Evolutionary conservation across 2,113 vertebrate species (phyloP), one percentile per base, ranked within the genome.

Genomic region (Phaetusa simplex): DNA sequence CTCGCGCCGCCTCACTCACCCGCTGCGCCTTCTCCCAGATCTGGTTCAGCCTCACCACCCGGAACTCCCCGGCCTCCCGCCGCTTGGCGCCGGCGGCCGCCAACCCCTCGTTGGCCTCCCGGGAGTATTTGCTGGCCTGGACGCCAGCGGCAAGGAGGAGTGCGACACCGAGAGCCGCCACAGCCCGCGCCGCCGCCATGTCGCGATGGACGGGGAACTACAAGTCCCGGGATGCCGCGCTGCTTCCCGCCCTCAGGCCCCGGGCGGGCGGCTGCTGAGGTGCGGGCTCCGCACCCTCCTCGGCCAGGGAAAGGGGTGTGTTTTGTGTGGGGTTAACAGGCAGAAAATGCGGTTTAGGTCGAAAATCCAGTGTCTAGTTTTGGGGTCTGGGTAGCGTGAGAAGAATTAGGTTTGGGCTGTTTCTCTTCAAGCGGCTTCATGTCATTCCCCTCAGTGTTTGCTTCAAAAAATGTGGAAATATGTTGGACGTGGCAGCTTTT

Each of bases 11-110:
- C 27, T 8, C 78, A 91, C 99, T 97, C 97, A 99, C 99, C 98
- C 99, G 89, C 93, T 98, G 97, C 11, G 99, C 99, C 96, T 99
- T 99, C 97, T 99, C 99, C 99, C 99, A 99, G 49, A 99, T 94
- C 97, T 99, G 99, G 97, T 99, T 99, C 72, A 99, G 97, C 96
- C 98, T 99, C 59, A 99, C 98, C 81, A 99, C 98, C 38, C 99
- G 99, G 96, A 99, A 99, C 94, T 99, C 99, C 24, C 92, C 98
- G 30, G 58, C 45, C 40, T 97, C 94, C 64, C 88, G 88, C 59
- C 82, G 96, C 92, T 86, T 88, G 65, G 52, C 17, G 21, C 38
- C 71, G 53, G n/a, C 14, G 6, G 71, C 59, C 27, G 90, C 64
- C 72, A 84, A 58, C 2, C 97, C 97, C 81, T 99, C 98, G 47